Conservation (phyloP, 1,140 invertebrate genomes). For the Medauroidea extradentata region DNA sequence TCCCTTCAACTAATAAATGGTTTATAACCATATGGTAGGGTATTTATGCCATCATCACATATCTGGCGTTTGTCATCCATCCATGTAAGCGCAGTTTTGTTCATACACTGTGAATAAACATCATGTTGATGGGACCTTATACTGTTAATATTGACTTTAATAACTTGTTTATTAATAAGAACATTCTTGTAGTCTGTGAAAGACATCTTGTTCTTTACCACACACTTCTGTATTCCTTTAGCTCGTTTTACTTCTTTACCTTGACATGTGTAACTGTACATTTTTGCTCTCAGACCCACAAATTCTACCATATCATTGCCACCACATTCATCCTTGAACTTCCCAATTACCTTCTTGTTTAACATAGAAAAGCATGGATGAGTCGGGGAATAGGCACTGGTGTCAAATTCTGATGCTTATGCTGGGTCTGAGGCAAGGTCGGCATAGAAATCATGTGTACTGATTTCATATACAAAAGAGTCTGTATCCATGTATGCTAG, state of each 20-base stretch:
- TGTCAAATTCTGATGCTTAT: constrained; percentile 27
- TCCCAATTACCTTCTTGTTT: constrained; percentile 47
- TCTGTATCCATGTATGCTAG: constrained; percentile 46
- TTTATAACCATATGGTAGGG: constrained; percentile 12
- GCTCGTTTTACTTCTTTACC: background rate
- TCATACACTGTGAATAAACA: background rate
- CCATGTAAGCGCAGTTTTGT: background rate
- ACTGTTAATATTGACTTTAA: background rate
- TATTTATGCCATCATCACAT: constrained; percentile 1
- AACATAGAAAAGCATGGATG: background rate
- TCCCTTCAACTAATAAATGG: no score
- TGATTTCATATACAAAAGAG: constrained; percentile 39
- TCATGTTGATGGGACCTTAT: background rate
- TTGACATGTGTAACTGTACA: constrained; percentile 27
- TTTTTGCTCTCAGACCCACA: constrained; percentile 43
- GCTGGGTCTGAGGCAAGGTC: constrained; percentile 35
- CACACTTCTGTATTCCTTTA: background rate
- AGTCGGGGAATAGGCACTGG: constrained; percentile 9
- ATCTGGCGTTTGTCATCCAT: constrained; percentile 9
- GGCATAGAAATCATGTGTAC: constrained; percentile 41
- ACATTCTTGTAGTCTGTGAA: background rate
- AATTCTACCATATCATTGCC: constrained; percentile 39
- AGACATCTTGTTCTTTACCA: background rate
- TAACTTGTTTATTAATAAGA: background rate
- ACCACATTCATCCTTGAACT: constrained; percentile 48